Conservation (phyloP, 1,140 invertebrate species). For the Scaptomyza montana region DNA sequence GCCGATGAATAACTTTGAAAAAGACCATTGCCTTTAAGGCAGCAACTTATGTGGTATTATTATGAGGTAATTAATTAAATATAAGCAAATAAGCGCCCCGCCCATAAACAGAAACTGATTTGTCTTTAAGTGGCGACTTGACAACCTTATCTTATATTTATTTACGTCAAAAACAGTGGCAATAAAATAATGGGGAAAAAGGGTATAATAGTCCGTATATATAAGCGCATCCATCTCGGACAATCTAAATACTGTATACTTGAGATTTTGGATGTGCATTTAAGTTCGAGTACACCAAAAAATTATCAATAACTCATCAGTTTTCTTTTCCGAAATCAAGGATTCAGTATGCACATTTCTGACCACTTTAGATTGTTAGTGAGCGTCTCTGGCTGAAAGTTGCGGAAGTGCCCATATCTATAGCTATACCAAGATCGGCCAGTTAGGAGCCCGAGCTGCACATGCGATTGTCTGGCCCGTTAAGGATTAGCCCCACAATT, state of each 20-base stretch:
- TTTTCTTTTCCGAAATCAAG: no score
- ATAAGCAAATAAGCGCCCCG: slow-evolving; percentile 26
- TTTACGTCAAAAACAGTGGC: slow-evolving; percentile 31
- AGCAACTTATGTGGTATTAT: slow-evolving; percentile 41
- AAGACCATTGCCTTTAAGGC: slow-evolving; percentile 45
- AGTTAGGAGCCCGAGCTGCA: slow-evolving; percentile 3
- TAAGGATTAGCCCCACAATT: slow-evolving; percentile 20
- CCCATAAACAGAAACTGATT: slow-evolving; percentile 38
- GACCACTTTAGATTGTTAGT: background rate
- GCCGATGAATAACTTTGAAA: slow-evolving; percentile 60
- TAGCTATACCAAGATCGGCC: background rate
- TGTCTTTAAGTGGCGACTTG: slow-evolving; percentile 49
- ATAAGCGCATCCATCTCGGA: no score
- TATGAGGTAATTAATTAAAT: slow-evolving; percentile 54
- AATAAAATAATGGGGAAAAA: slow-evolving; percentile 1
- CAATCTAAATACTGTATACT: no score
- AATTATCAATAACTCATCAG: no score
- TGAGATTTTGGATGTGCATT: no score
- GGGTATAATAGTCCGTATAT: no score
- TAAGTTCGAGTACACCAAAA: no score
- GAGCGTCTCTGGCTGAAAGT: background rate
- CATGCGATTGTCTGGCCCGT: slow-evolving; percentile 1
- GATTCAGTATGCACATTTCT: no score
- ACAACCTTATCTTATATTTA: slow-evolving; percentile 59
- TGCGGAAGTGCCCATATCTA: slow-evolving; percentile 37